phyloP scores from a whole-genome alignment of 2,797 vertebrate genomes.

The Coranthus polyacanthus region DNA sequence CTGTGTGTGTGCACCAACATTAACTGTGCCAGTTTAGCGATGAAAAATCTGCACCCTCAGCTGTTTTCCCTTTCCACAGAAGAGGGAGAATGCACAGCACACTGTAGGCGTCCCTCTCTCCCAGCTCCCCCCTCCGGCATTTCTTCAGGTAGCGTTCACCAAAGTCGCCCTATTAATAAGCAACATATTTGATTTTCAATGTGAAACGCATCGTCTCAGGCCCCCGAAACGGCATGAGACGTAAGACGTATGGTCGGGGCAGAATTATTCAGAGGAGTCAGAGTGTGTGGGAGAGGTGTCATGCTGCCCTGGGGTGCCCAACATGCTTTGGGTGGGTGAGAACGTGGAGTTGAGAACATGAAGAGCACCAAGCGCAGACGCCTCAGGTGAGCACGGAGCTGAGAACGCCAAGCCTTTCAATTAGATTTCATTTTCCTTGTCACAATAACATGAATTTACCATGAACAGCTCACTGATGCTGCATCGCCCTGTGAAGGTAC shows the following conservation, averaged over 20 bases:
- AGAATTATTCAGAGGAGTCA: constrained; percentile 77
- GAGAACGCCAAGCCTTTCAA: constrained; percentile 63
- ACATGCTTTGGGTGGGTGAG: constrained; percentile 81
- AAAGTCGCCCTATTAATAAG: constrained; percentile 86
- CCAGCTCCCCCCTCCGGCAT: constrained; percentile 70
- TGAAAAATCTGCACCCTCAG: constrained; percentile 85
- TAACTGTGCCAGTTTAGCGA: constrained; percentile 78
- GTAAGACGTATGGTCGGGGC: constrained; percentile 68
- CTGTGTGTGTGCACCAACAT: constrained; percentile 29
- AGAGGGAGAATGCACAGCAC: constrained; percentile 48
- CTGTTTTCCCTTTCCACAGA: constrained; percentile 73
- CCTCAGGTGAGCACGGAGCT: constrained; percentile 65
- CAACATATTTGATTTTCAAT: constrained; percentile 88
- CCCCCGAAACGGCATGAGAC: constrained; percentile 51
- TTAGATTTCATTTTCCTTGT: constrained; percentile 64
- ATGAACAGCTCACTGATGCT: constrained; percentile 1
- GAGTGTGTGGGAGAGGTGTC: constrained; percentile 80
- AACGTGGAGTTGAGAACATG: constrained; percentile 72
- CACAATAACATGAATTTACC: constrained; percentile 51
- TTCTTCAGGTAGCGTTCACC: constrained; percentile 84
- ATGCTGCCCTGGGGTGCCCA: constrained; percentile 76
- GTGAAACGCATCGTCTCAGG: constrained; percentile 69
- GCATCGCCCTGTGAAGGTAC: not conserved
- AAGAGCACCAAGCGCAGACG: constrained; percentile 64
- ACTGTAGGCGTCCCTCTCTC: constrained; percentile 64